phyloP scores from a whole-genome alignment of 1,140 invertebrate species.

The Zaprionus taronus region DNA sequence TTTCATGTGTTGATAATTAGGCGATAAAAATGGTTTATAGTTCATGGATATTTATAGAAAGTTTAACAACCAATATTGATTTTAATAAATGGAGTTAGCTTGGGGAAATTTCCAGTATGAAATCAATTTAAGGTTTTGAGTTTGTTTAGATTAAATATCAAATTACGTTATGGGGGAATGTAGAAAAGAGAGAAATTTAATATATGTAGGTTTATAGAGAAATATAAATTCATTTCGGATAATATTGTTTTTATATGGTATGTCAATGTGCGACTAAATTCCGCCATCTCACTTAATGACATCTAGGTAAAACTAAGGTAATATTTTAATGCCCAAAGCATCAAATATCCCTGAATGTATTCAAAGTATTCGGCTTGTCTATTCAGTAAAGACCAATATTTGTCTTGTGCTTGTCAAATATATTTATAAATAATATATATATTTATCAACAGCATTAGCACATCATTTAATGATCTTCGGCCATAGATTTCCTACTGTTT shows the following conservation, averaged over 20 bases:
- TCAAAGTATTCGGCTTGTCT: slow-evolving; percentile 13
- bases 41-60: slow-evolving; percentile 34
- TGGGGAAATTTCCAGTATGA: slow-evolving; percentile 11
- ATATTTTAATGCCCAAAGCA: not conserved
- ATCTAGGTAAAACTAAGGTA: not conserved
- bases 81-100: slow-evolving; percentile 48
- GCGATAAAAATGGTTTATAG: slow-evolving; percentile 39
- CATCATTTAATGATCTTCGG: slow-evolving; percentile 69
- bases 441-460: slow-evolving; percentile 56
- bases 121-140: slow-evolving; percentile 6
- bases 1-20: slow-evolving; percentile 28
- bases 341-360: not conserved
- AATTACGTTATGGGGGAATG: not conserved
- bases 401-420: slow-evolving; percentile 59
- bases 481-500: slow-evolving; percentile 43
- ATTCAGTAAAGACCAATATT: slow-evolving; percentile 60
- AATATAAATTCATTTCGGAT: not conserved
- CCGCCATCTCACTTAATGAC: not conserved
- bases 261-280: not conserved
- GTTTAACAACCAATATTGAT: slow-evolving; percentile 50
- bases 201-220: slow-evolving; percentile 2
- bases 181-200: slow-evolving; percentile 2
- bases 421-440: slow-evolving; percentile 40
- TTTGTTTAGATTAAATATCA: slow-evolving; percentile 4
- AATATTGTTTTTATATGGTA: not conserved